These are phyloP conservation scores for Mythimna ferrago DNA, from an alignment of 2,888 invertebrate species.

Conservation along the genomic window DNA sequence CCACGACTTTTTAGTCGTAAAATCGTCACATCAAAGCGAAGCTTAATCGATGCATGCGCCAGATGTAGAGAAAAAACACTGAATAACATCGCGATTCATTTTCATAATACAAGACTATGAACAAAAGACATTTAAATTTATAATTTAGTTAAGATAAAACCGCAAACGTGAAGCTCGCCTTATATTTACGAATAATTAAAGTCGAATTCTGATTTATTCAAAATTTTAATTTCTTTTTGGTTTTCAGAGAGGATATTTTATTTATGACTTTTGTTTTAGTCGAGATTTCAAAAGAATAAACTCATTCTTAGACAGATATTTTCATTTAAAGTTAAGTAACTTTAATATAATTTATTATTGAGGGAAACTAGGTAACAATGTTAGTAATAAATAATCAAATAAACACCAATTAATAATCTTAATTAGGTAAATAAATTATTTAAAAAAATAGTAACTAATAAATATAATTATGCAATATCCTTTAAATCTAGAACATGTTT, in stretches of 20 bases:
- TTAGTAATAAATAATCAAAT: constrained; percentile 11
- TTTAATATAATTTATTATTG: not conserved
- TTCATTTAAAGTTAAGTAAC: not conserved
- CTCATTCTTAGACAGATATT: not conserved
- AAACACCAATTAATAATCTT: not conserved
- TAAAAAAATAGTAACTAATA: not conserved
- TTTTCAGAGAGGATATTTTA: constrained; percentile 2
- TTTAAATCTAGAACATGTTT: constrained; percentile 2
- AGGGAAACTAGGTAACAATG: constrained; percentile 1
- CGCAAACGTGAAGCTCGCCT: constrained; percentile 51
- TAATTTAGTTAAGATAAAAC: constrained; percentile 71
- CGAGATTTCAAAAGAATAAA: not conserved
- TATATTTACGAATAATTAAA: constrained; percentile 64
- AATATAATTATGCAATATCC: constrained; percentile 23
- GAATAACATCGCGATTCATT: constrained; percentile 69
- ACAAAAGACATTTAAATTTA: constrained; percentile 78
- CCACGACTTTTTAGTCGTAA: constrained; percentile 2
- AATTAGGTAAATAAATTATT: not conserved
- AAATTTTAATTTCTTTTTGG: constrained; percentile 28
- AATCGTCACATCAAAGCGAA: constrained; percentile 38
- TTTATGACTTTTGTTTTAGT: constrained; percentile 10
- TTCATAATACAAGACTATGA: constrained; percentile 70
- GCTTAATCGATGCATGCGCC: constrained; percentile 69
- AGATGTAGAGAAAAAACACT: constrained; percentile 66
- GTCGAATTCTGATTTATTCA: constrained; percentile 36